These are phyloP conservation scores for Drosophila fuyamai DNA, from an alignment of 1,140 invertebrate species.

Conservation along the genomic window DNA sequence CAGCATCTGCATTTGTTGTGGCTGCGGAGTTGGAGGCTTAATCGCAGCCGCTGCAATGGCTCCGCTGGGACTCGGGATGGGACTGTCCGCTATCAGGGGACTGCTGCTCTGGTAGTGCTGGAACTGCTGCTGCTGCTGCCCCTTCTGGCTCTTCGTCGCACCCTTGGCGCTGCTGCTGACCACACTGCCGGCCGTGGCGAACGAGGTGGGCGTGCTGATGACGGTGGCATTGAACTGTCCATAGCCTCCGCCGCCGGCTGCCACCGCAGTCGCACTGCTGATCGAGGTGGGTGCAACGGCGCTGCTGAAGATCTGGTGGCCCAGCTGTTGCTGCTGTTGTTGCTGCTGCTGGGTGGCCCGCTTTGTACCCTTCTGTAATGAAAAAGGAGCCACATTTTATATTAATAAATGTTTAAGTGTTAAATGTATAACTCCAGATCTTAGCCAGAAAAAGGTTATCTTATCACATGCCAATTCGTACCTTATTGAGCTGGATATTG, in stretches of 20 bases:
- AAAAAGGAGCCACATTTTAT: too few relatives aligned
- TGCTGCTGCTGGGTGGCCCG: slow-evolving; percentile 59
- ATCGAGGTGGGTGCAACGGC: slow-evolving; percentile 75
- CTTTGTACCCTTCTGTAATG: slow-evolving; percentile 80
- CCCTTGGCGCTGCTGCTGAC: slow-evolving; percentile 82
- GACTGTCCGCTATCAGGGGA: slow-evolving; percentile 83
- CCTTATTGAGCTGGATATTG: slow-evolving; percentile 84
- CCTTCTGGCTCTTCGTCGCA: slow-evolving; percentile 79
- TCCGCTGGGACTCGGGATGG: slow-evolving; percentile 77
- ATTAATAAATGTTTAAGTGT: too few relatives aligned
- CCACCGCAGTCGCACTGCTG: slow-evolving; percentile 40
- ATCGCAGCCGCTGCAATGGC: slow-evolving; percentile 75
- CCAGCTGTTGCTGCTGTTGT: slow-evolving; percentile 63
- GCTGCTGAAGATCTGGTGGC: slow-evolving; percentile 73
- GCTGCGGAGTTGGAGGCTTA: slow-evolving; percentile 79
- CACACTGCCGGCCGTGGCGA: slow-evolving; percentile 75
- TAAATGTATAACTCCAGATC: too few relatives aligned
- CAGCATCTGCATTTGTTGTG: slow-evolving; percentile 76
- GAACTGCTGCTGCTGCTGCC: slow-evolving; percentile 68
- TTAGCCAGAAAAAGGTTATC: too few relatives aligned
- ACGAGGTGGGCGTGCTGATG: slow-evolving; percentile 71
- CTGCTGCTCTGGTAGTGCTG: slow-evolving; percentile 82
- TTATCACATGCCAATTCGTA: slow-evolving; percentile 9
- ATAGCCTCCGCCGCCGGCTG: slow-evolving; percentile 34
- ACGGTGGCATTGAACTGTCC: slow-evolving; percentile 59